Evolutionary conservation across 1,140 invertebrate genomes (phyloP).

Genomic region (Ceratoteleas bidentatus): DNA sequence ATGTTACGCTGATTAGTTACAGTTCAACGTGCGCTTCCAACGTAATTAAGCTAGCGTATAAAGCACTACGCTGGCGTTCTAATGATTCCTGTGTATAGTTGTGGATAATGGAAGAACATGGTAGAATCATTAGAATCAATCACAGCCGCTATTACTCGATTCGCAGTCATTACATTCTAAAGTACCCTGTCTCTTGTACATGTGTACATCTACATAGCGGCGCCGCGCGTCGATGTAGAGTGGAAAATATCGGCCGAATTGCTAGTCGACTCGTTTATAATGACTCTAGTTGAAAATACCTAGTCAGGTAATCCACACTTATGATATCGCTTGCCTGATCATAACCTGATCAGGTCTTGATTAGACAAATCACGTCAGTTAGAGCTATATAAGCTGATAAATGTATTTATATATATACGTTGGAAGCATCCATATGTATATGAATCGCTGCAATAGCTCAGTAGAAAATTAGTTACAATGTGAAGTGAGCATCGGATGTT

Average conservation of each 20-base stretch:
- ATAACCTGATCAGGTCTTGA: too few relatives aligned
- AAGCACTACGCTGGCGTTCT: conserved; percentile 37
- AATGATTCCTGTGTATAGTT: conserved; percentile 57
- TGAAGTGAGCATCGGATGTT: too few relatives aligned
- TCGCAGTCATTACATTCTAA: conserved; percentile 51
- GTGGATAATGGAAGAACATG: conserved; percentile 54
- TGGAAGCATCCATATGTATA: too few relatives aligned
- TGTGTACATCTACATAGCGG: conserved; percentile 3
- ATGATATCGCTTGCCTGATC: too few relatives aligned
- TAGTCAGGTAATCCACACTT: too few relatives aligned
- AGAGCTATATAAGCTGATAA: too few relatives aligned
- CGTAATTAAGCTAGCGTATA: conserved; percentile 53
- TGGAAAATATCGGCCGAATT: background rate
- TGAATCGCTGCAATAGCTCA: too few relatives aligned
- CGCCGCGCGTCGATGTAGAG: too few relatives aligned
- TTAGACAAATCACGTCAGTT: too few relatives aligned
- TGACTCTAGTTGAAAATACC: background rate
- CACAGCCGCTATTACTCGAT: conserved; percentile 47
- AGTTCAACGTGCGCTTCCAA: conserved; percentile 36
- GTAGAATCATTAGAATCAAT: conserved; percentile 50
- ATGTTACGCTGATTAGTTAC: conserved; percentile 49
- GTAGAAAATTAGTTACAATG: too few relatives aligned
- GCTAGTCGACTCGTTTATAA: background rate
- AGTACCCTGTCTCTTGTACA: conserved; percentile 27
- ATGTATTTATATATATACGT: too few relatives aligned